Percentiles rank a stretch among this genome's conserved stretches.
Evolutionary conservation across 2,797 vertebrate species (phyloP).

Genomic region (Argyrosomus regius): DNA sequence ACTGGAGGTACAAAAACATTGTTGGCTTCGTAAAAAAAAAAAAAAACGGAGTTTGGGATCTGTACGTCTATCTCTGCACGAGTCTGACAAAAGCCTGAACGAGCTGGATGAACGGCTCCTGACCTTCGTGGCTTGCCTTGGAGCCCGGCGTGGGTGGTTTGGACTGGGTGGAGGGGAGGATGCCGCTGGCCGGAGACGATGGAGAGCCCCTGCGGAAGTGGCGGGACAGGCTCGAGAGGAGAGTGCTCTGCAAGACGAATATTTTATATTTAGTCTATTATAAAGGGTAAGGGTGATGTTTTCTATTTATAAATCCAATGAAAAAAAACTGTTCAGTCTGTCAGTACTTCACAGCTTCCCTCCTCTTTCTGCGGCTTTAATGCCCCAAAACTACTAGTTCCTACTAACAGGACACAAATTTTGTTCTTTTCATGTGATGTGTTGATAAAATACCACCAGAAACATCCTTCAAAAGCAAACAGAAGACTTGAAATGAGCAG

Average conservation of each 20-base stretch:
- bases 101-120: conserved; percentile 96
- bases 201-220: conserved; percentile 95
- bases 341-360: too few species aligned
- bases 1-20: conserved; percentile 18
- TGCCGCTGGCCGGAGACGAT: conserved; percentile 90
- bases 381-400: too few species aligned
- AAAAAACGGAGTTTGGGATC: not conserved
- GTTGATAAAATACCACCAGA: not conserved
- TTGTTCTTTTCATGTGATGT: not conserved
- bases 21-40: conserved; percentile 4
- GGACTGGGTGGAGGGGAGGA: conserved; percentile 91
- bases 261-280: not conserved
- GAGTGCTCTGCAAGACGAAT: conserved; percentile 88
- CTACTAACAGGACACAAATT: not conserved
- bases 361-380: too few species aligned
- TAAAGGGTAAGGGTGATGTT: not conserved
- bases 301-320: too few species aligned
- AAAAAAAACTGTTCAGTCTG: too few species aligned
- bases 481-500: too few species aligned
- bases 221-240: conserved; percentile 93
- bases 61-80: conserved; percentile 92
- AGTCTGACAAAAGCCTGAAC: conserved; percentile 96
- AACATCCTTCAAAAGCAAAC: not conserved
- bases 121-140: conserved; percentile 91
- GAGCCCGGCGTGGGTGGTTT: conserved; percentile 86